Evolutionary conservation across 1,140 invertebrate species (phyloP), one percentile per base, ranked within the genome.

Genomic region (Branchinecta lindahli): DNA sequence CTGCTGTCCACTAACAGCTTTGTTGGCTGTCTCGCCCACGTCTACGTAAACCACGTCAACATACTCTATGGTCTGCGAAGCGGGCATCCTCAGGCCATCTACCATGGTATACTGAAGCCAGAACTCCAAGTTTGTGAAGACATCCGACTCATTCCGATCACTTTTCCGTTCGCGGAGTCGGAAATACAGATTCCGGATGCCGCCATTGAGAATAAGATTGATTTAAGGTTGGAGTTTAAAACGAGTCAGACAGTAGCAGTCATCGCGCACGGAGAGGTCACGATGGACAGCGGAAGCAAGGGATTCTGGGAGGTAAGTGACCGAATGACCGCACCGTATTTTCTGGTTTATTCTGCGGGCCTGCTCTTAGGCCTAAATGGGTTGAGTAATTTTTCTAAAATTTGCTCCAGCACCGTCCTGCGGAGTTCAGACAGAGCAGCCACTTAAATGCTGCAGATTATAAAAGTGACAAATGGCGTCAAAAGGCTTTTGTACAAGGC

Each of bases 31-130:
- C 77, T 96, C 0, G 92, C 93, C 75, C 92, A 93, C 78, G 90
- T 94, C 21, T 95, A 93, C 77, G 92, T 91, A 77, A 94, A 95
- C 77, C 90, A 92, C 74, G 85, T 92, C 18, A 93, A 91, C 0
- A 90, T 96, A 70, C 81, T 96, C 66, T 93, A 93, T 76, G 89
- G 92, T 76, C 78, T 96, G 68, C 87, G 89, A 73, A 85, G 70
- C n/a, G 75, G 74, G n/a, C 71, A 73, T 44, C 72, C 70, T 52
- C 69, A 72, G 7, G 71, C 69, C 8, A 21, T 67, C 45, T 89
- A 89, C 75, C 88, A 88, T 72, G 85, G 91, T 18, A 87, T 92
- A 0, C 77, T 91, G 66, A 85, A 87, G 72, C 88, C 90, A 0
- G 87, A 92, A 77, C 91, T 90, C 75, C 86, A 87, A 72, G 90